Evolutionary conservation across 2,888 invertebrate genomes (phyloP).

Genomic region (Dexiosoma caninum): DNA sequence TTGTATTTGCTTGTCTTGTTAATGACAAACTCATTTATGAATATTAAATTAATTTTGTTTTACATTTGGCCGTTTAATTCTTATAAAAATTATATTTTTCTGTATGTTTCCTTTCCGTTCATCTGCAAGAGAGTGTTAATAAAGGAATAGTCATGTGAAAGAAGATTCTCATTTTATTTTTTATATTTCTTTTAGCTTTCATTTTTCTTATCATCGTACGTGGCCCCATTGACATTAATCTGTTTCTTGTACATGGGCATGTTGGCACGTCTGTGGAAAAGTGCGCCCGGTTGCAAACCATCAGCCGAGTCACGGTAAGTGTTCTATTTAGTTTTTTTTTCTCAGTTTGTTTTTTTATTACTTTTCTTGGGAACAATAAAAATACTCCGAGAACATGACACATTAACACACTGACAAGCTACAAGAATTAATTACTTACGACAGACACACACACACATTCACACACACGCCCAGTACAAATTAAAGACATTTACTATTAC

Average conservation of each 20-base stretch:
- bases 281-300: conserved; percentile 87
- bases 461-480: not conserved
- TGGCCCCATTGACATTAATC: conserved; percentile 91
- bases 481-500: conserved; percentile 19
- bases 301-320: conserved; percentile 83
- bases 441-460: not conserved
- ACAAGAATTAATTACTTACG: conserved; percentile 14
- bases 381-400: not conserved
- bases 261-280: conserved; percentile 90
- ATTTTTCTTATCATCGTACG: conserved; percentile 92
- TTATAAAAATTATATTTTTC: conserved; percentile 38
- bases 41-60: too few relatives aligned
- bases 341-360: not conserved
- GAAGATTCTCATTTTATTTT: not conserved
- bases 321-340: conserved; percentile 22
- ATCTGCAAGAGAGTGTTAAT: not conserved
- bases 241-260: conserved; percentile 93
- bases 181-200: conserved; percentile 81
- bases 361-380: not conserved
- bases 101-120: not conserved
- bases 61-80: not conserved
- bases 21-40: too few relatives aligned
- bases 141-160: conserved; percentile 1
- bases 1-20: too few relatives aligned
- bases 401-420: conserved; percentile 15